Evolutionary conservation across 2,888 invertebrate species (phyloP), one percentile per base, ranked within the genome.

Genomic region (Sepiola atlantica): DNA sequence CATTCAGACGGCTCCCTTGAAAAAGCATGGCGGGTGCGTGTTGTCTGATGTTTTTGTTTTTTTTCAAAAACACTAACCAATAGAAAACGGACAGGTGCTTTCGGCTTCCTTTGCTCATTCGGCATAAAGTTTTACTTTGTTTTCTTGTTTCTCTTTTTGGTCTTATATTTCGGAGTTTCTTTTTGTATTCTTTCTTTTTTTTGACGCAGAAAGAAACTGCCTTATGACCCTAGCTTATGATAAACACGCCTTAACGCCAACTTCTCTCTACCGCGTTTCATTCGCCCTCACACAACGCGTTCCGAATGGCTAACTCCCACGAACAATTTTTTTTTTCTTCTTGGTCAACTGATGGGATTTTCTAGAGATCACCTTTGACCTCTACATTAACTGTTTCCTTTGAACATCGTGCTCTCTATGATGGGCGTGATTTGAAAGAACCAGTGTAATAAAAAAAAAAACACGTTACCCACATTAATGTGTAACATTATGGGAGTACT

Each of bases 51-150:
- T 77, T n/a, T 57, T 77, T 77, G n/a, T n/a, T n/a, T 45, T 45
- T 45, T 45, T 45, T 4, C 45, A 45, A 45, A 45, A n/a, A 10
- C n/a, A n/a, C n/a, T n/a, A 77, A 77, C 77, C 14, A n/a, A 77
- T 77, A n/a, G 77, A 77, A 77, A 77, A 77, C 32, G 77, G 77
- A 77, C 77, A 77, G 77, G 77, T 77, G 77, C 77, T 77, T n/a
- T n/a, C 32, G 2, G n/a, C n/a, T 32, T n/a, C 77, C 77, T 77
- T 77, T 77, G 77, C n/a, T 77, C 77, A 32, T 77, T 77, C 77
- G n/a, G 77, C 77, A 77, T 77, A 77, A 77, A n/a, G 77, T 77
- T 8, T 45, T 45, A 8, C 45, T 45, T 45, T 45, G 2, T 45
- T 8, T 45, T 45, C 45, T 45, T 45, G 45, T 45, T 45, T 45